phyloP scores from a whole-genome alignment of 2,888 invertebrate genomes.

The Cryptophagus acutangulus region DNA sequence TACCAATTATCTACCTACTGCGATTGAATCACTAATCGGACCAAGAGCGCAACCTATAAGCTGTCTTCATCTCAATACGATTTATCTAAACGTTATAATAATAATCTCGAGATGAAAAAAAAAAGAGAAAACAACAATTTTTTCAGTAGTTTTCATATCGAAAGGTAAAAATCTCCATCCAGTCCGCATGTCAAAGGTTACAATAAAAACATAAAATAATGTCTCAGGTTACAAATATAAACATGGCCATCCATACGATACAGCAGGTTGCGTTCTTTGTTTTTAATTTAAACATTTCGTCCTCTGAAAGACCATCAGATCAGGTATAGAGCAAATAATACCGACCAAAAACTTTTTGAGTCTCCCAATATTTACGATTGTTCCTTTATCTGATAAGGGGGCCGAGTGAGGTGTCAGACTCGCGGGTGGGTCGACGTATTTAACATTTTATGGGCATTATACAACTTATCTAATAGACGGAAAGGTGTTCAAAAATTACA shows the following conservation, averaged over 20 bases:
- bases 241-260: no score
- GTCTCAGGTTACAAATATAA: conserved; percentile 18
- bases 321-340: neutral
- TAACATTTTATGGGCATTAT: conserved; percentile 36
- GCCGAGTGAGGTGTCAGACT: conserved; percentile 36
- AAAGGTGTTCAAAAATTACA: conserved; percentile 39
- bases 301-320: neutral
- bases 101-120: no score
- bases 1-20: conserved; percentile 41
- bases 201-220: conserved; percentile 15
- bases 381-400: conserved; percentile 36
- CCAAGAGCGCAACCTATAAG: no score
- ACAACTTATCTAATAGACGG: conserved; percentile 35
- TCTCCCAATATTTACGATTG: conserved; percentile 36
- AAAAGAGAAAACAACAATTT: no score
- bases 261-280: conserved; percentile 11
- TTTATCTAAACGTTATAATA: no score
- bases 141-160: no score
- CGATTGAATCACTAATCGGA: conserved; percentile 29
- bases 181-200: conserved; percentile 16
- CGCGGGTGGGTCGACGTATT: conserved; percentile 39
- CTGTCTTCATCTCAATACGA: conserved; percentile 11
- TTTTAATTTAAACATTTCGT: conserved; percentile 4
- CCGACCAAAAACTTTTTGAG: conserved; percentile 2
- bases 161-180: no score